Conservation (phyloP, 2,113 vertebrate species). For the Passer domesticus region DNA sequence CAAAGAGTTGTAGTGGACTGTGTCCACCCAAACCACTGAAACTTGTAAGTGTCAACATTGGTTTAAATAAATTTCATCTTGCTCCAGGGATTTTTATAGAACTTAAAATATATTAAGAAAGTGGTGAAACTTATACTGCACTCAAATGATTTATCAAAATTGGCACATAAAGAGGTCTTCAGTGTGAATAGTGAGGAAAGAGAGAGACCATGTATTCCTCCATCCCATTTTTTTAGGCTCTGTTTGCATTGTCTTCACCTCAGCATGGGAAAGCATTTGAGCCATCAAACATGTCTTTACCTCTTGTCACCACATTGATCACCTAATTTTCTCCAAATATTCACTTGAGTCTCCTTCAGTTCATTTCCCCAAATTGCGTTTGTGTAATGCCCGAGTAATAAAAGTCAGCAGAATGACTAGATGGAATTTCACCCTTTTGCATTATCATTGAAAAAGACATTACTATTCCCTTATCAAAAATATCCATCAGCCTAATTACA, state of each 20-base stretch:
- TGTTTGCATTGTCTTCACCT: not conserved
- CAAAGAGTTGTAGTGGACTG: not conserved
- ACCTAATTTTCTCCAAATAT: not conserved
- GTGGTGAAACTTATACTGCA: not conserved
- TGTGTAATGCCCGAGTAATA: conserved; percentile 17
- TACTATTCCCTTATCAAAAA: conserved; percentile 66
- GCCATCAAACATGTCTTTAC: not conserved
- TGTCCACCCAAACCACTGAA: not conserved
- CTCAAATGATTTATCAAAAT: not conserved
- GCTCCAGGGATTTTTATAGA: not conserved
- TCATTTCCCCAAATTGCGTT: conserved; percentile 34
- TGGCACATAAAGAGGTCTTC: not conserved
- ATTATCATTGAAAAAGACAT: conserved; percentile 61
- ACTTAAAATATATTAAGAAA: not conserved
- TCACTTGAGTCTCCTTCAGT: not conserved
- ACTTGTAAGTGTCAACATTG: not conserved
- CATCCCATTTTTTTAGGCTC: not conserved
- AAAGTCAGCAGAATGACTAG: conserved; percentile 49
- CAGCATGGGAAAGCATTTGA: not conserved
- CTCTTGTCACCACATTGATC: not conserved
- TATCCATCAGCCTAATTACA: conserved; percentile 67
- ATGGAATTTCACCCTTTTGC: conserved; percentile 35
- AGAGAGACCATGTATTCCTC: not conserved
- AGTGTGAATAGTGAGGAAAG: not conserved
- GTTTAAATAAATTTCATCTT: not conserved